Evolutionary conservation across 2,888 invertebrate species (phyloP), one percentile per base, ranked within the genome.

Genomic region (Nesidiocoris tenuis): DNA sequence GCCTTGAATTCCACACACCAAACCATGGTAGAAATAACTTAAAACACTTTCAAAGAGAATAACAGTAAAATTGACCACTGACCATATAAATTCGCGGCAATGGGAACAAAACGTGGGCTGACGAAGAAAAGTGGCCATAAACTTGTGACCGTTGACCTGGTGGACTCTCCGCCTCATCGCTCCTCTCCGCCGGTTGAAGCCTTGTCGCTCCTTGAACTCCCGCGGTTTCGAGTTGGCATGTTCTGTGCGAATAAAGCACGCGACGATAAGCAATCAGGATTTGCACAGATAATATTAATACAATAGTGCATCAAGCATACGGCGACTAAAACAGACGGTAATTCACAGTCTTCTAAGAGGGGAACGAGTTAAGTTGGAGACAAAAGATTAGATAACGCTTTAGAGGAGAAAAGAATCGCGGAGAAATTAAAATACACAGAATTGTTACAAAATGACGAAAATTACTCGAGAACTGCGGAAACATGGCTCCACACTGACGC

Each of bases 51-150:
- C 61, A 61, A 63, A 72, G 25, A 59, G 63, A 61, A 56, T 67
- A 5, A 9, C n/a, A 25, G 23, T 61, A 54, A 70, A 59, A 57
- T 22, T 22, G 39, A 76, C 59, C 68, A 85, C 89, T 87, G 85
- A 96, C 98, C 98, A 98, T 84, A 99, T 98, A 86, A 99, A 99
- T 86, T 98, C 97, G 81, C 94, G 91, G 87, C 99, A 99, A 87
- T 98, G 96, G 83, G 97, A 97, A 89, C 99, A 99, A 88, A 99
- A 99, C 81, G 98, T 98, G 80, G 98, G 98, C 86, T 99, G 99
- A 71, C 96, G 90, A 82, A 99, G 89, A 86, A 96, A 97, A 80
- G 98, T 98, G 80, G 98, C 98, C 98, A 99, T 98, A 86, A 99
- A 99, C 87, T 99, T 99, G 88, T 99, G 99, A 65, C 98, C 98